Evolutionary conservation across 1,140 invertebrate species (phyloP), one percentile per base, ranked within the genome.

Genomic region (Papilio aristodemus): DNA sequence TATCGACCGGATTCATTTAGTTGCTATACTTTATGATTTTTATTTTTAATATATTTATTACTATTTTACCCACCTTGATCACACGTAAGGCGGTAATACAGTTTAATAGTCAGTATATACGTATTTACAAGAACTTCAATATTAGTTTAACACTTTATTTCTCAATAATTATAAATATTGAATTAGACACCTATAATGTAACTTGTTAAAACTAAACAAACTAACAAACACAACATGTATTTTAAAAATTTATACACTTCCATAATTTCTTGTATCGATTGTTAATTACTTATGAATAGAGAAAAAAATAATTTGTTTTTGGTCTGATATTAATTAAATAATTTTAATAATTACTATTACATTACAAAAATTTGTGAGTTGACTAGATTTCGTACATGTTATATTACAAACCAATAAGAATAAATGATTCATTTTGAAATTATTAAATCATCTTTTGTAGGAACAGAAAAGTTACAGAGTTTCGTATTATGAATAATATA

Each of bases 201-300:
- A 71, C 83, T 78, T 71, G 59, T 80, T 85, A 88, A 70, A 87
- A 86, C 83, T 86, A 88, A 85, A 86, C 83, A 86, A 43, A 43
- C 41, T 43, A 54, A 54, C 19, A 54, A 54, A 54, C 46, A 54
- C 17, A 13, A 54, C 27, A 32, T 32, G 6, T 82, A 85, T 81
- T 69, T 41, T 41, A 70, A 14, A 64, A 70, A 71, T 46, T 39
- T 54, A 70, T 57, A 39, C 59, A 68, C 68, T 63, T 54, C 68
- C n/a, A 73, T 71, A 68, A 43, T 58, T 22, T 46, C n/a, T 39
- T 17, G n/a, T 14, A 43, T 54, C 46, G 8, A 54, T 9, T 2
- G 27, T 32, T 32, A 32, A 32, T 22, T 54, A 25, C 22, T 54
- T 10, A 22, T 54, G 19, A 19, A 10, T 54, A 11, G 11, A 54